phyloP scores from a whole-genome alignment of 2,113 vertebrate genomes.

The Onychostoma macrolepis region DNA sequence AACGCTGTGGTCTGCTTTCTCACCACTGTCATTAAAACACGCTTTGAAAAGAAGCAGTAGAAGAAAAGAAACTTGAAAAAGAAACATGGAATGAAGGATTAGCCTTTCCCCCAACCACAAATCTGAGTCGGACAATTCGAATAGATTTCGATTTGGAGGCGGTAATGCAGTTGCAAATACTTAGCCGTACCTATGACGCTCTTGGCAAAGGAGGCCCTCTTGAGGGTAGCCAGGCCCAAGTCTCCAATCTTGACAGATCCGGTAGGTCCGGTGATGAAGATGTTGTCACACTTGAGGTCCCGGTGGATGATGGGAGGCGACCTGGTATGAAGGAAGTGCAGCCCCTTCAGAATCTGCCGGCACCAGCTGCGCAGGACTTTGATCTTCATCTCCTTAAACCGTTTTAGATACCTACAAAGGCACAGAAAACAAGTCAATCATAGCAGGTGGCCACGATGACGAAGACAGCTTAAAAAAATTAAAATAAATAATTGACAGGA shows the following conservation, averaged over 20 bases:
- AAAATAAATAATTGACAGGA: background rate
- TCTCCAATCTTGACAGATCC: slow-evolving; percentile 99
- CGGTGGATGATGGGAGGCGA: slow-evolving; percentile 97
- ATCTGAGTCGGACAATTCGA: slow-evolving; percentile 20
- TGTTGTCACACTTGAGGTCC: slow-evolving; percentile 98
- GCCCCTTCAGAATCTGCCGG: slow-evolving; percentile 95
- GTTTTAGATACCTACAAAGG: slow-evolving; percentile 88
- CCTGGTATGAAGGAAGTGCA: slow-evolving; percentile 96
- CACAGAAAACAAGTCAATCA: background rate
- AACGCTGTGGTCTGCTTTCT: slow-evolving; percentile 82
- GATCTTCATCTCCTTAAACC: slow-evolving; percentile 99
- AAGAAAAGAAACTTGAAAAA: slow-evolving; percentile 60
- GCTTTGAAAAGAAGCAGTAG: slow-evolving; percentile 57
- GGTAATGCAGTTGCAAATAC: slow-evolving; percentile 30
- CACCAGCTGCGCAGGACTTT: slow-evolving; percentile 98
- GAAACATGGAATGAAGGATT: slow-evolving; percentile 45
- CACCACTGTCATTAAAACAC: slow-evolving; percentile 65
- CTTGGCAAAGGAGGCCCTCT: slow-evolving; percentile 97
- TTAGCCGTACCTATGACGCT: slow-evolving; percentile 95
- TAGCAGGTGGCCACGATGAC: background rate
- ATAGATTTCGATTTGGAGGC: background rate
- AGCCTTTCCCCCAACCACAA: slow-evolving; percentile 46
- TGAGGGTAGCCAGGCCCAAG: slow-evolving; percentile 93
- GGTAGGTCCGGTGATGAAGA: slow-evolving; percentile 98
- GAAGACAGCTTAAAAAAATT: too few relatives aligned